Evolutionary conservation across 1,140 invertebrate genomes (phyloP).

Genomic region (Neuroterus valhalla): DNA sequence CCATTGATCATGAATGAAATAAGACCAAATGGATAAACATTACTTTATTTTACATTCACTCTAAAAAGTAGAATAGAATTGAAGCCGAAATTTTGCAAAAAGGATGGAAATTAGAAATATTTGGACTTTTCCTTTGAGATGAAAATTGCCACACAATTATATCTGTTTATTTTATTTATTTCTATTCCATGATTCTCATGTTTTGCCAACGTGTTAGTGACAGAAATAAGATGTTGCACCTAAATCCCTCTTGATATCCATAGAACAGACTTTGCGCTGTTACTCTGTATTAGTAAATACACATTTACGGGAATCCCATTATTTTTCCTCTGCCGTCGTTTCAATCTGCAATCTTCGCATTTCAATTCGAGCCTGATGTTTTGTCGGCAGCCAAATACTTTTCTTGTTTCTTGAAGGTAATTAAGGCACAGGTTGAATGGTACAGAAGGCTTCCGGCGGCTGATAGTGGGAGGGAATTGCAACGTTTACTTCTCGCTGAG

Average conservation of each 20-base stretch:
- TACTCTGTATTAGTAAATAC: not conserved
- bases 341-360: conserved; percentile 26
- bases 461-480: conserved; percentile 42
- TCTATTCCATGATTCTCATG: too few relatives aligned
- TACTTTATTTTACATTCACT: too few relatives aligned
- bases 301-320: conserved; percentile 21
- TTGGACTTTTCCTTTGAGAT: too few relatives aligned
- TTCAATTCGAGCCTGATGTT: conserved; percentile 31
- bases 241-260: not conserved
- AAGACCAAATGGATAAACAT: too few relatives aligned
- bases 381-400: conserved; percentile 26
- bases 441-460: conserved; percentile 42
- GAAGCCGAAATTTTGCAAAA: too few relatives aligned
- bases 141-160: too few relatives aligned
- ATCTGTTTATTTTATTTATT: too few relatives aligned
- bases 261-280: not conserved
- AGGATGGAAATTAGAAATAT: too few relatives aligned
- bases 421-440: conserved; percentile 51
- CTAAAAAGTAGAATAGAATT: too few relatives aligned
- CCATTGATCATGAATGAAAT: too few relatives aligned
- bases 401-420: conserved; percentile 41
- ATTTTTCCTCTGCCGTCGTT: conserved; percentile 32
- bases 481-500: conserved; percentile 38
- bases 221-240: not conserved
- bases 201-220: too few relatives aligned